phyloP scores from a whole-genome alignment of 2,888 invertebrate species.

The Anarsia innoxiella region DNA sequence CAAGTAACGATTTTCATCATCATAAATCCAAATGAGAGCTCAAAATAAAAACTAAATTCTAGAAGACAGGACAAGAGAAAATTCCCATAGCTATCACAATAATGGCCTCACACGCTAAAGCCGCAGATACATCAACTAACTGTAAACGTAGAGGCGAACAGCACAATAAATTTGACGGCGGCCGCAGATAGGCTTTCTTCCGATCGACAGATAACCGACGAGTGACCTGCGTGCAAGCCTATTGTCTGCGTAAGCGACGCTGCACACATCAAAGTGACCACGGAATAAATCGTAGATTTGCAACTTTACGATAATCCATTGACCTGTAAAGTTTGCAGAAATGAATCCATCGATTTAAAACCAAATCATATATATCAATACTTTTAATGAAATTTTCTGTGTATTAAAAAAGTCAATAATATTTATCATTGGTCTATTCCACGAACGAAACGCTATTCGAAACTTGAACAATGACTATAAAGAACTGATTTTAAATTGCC shows the following conservation, averaged over 20 bases:
- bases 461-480: not conserved
- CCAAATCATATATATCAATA: too few species aligned
- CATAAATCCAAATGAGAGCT: too few species aligned
- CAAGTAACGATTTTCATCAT: too few species aligned
- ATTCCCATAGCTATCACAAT: conserved; percentile 9
- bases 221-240: conserved; percentile 62
- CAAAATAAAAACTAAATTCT: not conserved
- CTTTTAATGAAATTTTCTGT: too few species aligned
- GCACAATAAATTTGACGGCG: conserved; percentile 56
- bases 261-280: too few species aligned
- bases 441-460: too few species aligned
- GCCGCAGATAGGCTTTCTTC: conserved; percentile 58
- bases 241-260: conserved; percentile 49
- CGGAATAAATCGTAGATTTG: too few species aligned
- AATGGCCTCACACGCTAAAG: conserved; percentile 21
- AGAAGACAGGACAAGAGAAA: not conserved
- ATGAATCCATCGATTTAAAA: too few species aligned
- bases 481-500: not conserved
- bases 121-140: conserved; percentile 46
- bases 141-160: conserved; percentile 47
- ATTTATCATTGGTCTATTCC: too few species aligned
- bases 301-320: too few species aligned
- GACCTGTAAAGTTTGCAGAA: too few species aligned
- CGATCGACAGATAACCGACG: conserved; percentile 62
- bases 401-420: too few species aligned